Evolutionary conservation across 2,888 invertebrate genomes (phyloP), one percentile per base, ranked within the genome.

Genomic region (Trisateles emortualis): DNA sequence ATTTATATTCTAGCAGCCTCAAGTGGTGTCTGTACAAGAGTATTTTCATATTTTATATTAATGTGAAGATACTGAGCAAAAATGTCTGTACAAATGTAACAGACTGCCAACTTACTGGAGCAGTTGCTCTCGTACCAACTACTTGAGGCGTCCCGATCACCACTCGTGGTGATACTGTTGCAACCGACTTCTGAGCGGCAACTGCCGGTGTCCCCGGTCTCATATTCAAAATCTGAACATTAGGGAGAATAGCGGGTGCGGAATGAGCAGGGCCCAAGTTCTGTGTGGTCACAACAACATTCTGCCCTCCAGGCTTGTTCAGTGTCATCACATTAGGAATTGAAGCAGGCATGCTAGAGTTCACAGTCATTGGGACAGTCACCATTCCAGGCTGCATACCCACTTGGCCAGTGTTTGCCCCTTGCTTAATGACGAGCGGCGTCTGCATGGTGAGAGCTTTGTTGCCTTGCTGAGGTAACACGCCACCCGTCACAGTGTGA

Each of bases 141-240:
- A 97, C 95, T 87, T 97, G 96, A 75, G 95, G 96, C 61, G 95
- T 94, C 74, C 96, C 96, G 74, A 97, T 96, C 73, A 98, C 96
- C 74, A 98, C 97, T 79, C 98, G 94, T 46, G 96, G 96, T 56
- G 96, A 95, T 61, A 97, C 95, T 52, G 95, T 95, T 52, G 96
- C 95, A 61, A 97, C 95, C 62, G 95, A 95, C 88, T 97, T 97
- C 84, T 96, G 96, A 53, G 95, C 95, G 59, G 95, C 94, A 70
- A 95, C 94, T 17, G 79, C 74, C 40, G 96, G 96, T 58, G 95
- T 94, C 59, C 95, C 95, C 47, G 96, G 96, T 70, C 97, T 94
- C 94, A 97, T 96, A 87, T 97, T 97, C 72, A 97, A 94, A 81
- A 98, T 96, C 89, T 97, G 96, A 77, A 98, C 96, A 90, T 96